Evolutionary conservation across 1,140 invertebrate genomes (phyloP).

Genomic region (Papilio glaucus): DNA sequence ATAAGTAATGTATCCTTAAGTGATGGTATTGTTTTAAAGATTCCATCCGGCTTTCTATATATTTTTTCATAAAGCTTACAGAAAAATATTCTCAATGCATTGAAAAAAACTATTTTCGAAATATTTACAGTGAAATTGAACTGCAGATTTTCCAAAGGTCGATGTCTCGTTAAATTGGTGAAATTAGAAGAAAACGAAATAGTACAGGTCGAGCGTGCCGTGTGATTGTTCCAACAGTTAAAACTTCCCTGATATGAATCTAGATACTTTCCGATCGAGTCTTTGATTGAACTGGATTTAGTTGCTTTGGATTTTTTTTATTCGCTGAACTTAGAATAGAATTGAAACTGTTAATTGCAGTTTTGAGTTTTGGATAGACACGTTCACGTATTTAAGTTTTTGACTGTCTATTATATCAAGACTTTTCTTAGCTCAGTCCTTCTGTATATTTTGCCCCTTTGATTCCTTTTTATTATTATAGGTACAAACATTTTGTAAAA

Average conservation of each 20-base stretch:
- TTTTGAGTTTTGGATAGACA: neutral
- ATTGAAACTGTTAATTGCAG: slow-evolving; percentile 9
- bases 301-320: slow-evolving; percentile 4
- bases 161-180: neutral
- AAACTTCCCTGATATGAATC: slow-evolving; percentile 7
- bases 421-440: no score
- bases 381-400: neutral
- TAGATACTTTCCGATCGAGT: neutral
- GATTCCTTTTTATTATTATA: no score
- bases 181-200: slow-evolving; percentile 3
- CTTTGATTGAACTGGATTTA: slow-evolving; percentile 5
- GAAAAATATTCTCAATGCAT: no score
- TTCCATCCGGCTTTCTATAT: no score
- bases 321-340: neutral
- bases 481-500: no score
- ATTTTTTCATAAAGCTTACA: no score
- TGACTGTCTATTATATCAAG: no score
- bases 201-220: neutral
- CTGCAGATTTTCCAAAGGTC: neutral
- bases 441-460: no score
- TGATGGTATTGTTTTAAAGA: no score
- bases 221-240: neutral
- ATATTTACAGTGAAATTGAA: neutral
- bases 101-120: no score
- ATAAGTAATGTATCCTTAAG: no score